Evolutionary conservation across 2,888 invertebrate species (phyloP).

Genomic region (Seira sanloemensis): DNA sequence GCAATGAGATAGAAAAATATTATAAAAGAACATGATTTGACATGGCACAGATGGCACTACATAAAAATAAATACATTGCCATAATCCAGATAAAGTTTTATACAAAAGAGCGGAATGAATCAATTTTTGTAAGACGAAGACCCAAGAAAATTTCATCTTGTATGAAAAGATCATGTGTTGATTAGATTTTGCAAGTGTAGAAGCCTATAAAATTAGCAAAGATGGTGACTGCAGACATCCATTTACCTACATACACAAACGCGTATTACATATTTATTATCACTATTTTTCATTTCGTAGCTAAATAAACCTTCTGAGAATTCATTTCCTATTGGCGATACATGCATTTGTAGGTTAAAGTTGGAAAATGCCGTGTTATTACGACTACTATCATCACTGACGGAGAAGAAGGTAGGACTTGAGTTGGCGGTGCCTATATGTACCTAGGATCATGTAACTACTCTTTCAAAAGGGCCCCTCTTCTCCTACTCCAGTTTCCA

Average conservation of each 20-base stretch:
- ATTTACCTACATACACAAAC: no score
- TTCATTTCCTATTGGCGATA: background rate
- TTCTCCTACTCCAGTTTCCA: slow-evolving; percentile 42
- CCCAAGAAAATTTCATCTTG: background rate
- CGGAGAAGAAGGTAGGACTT: background rate
- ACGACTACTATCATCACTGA: background rate
- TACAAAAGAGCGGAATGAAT: no score
- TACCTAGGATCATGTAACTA: slow-evolving; percentile 33
- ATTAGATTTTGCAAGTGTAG: background rate
- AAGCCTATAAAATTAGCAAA: background rate
- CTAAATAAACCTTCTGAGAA: background rate
- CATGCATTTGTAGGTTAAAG: background rate
- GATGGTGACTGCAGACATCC: no score
- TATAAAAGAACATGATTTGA: no score
- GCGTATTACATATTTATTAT: background rate
- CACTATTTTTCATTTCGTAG: background rate
- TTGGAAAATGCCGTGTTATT: background rate
- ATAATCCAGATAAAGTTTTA: no score
- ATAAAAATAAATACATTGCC: no score
- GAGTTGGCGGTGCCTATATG: no score
- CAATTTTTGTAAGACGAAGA: background rate
- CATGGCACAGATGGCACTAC: no score
- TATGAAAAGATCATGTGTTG: background rate
- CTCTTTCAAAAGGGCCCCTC: slow-evolving; percentile 55
- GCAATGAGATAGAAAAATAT: no score